Conservation (phyloP, 2,888 invertebrate species). For the Torymus auratus region DNA sequence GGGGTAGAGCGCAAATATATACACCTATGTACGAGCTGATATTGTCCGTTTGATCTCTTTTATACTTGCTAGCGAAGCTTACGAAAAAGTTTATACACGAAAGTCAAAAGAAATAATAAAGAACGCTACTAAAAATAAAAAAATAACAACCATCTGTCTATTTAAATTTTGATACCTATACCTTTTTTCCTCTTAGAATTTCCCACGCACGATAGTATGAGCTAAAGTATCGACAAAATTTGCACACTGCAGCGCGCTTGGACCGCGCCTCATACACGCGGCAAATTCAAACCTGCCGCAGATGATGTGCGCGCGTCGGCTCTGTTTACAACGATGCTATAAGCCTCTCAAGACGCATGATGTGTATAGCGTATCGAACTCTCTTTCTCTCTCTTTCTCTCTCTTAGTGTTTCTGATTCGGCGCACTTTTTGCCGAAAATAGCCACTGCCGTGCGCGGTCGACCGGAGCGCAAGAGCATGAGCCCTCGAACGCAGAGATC, state of each 20-base stretch:
- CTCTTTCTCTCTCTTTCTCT: too few relatives aligned
- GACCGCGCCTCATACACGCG: neutral
- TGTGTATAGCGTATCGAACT: too few relatives aligned
- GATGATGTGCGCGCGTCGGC: neutral
- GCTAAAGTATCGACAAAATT: too few relatives aligned
- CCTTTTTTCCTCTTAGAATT: too few relatives aligned
- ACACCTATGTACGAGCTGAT: too few relatives aligned
- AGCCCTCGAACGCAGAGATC: constrained; percentile 69
- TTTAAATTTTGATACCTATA: neutral
- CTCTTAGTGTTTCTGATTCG: too few relatives aligned
- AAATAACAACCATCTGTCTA: neutral
- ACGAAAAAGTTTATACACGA: constrained; percentile 42
- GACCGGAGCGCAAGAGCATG: too few relatives aligned
- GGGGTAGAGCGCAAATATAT: too few relatives aligned
- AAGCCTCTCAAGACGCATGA: too few relatives aligned
- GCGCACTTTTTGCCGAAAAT: constrained; percentile 71
- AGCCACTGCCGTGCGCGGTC: constrained; percentile 64
- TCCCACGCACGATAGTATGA: too few relatives aligned
- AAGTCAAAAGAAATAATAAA: constrained; percentile 40
- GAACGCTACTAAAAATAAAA: constrained; percentile 15
- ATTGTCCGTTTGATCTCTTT: constrained; percentile 52
- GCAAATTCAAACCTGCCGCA: constrained; percentile 23
- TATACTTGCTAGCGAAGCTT: constrained; percentile 53
- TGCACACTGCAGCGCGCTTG: neutral
- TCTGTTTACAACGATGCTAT: constrained; percentile 46